Conservation (phyloP, 1,140 invertebrate species). For the Probaryconus sp. region DNA sequence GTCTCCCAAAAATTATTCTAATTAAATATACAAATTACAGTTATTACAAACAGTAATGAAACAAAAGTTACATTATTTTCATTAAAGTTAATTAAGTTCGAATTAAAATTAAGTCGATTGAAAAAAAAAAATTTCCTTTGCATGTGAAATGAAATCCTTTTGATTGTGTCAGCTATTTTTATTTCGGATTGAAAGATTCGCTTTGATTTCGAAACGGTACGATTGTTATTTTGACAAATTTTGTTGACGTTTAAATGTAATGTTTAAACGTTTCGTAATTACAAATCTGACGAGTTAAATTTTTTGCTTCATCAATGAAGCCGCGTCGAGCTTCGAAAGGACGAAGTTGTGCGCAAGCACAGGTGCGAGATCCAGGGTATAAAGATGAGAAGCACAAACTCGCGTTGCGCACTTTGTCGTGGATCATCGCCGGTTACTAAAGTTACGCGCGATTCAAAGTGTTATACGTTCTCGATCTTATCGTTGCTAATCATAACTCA, state of each 20-base stretch:
- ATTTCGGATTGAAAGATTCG: no score
- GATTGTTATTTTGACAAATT: no score
- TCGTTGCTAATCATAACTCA: slow-evolving; percentile 4
- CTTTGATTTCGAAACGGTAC: no score
- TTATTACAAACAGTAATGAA: no score
- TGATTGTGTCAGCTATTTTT: no score
- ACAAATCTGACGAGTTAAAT: slow-evolving; percentile 15
- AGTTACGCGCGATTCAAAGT: slow-evolving; percentile 45
- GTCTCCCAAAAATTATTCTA: no score
- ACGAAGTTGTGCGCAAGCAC: slow-evolving; percentile 69
- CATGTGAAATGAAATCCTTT: no score
- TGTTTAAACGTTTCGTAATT: slow-evolving; percentile 16
- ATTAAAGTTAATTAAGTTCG: no score
- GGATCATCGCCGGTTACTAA: slow-evolving; percentile 48
- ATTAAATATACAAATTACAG: no score
- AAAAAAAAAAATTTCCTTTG: no score
- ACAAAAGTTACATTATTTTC: no score
- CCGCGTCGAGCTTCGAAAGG: slow-evolving; percentile 35
- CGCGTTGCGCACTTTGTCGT: slow-evolving; percentile 70
- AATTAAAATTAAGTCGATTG: no score
- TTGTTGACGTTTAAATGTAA: neutral
- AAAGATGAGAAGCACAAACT: slow-evolving; percentile 71
- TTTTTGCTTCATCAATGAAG: slow-evolving; percentile 39
- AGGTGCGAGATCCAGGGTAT: slow-evolving; percentile 73
- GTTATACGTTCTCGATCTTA: slow-evolving; percentile 9